These are phyloP conservation scores for Panzeria rudis DNA, from an alignment of 2,888 invertebrate species.

Conservation along the genomic window DNA sequence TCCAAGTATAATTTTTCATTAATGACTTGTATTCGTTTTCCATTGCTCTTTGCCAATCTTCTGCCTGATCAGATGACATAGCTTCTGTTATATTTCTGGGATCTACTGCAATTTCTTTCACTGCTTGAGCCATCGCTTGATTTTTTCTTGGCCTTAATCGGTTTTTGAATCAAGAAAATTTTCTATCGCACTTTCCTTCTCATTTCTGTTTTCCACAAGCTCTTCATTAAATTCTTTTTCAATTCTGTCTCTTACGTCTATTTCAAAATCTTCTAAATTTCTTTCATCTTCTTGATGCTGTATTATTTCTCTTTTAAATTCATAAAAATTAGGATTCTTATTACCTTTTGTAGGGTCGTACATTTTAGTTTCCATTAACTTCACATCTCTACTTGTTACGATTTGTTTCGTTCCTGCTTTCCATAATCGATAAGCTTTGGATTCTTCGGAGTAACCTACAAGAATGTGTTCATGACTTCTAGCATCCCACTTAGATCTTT, in stretches of 20 bases:
- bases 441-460: slow-evolving; percentile 17
- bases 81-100: no score
- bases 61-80: no score
- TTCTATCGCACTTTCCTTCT: neutral
- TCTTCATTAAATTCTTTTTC: neutral
- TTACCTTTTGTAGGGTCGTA: neutral
- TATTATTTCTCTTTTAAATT: neutral
- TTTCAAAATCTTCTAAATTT: neutral
- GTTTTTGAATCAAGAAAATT: slow-evolving; percentile 38
- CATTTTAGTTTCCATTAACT: neutral
- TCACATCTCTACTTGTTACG: neutral
- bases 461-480: slow-evolving; percentile 12
- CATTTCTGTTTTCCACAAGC: neutral
- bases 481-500: slow-evolving; percentile 13
- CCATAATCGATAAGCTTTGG: slow-evolving; percentile 21
- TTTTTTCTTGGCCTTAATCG: neutral
- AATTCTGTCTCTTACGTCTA: neutral
- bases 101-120: no score
- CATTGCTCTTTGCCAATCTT: no score
- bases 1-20: no score
- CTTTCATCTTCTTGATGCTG: neutral
- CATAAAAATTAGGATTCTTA: slow-evolving; percentile 3
- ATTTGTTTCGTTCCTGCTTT: neutral
- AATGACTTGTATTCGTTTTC: no score
- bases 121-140: neutral